Conservation (phyloP, 2,113 vertebrate genomes). For the Chionomys nivalis region DNA sequence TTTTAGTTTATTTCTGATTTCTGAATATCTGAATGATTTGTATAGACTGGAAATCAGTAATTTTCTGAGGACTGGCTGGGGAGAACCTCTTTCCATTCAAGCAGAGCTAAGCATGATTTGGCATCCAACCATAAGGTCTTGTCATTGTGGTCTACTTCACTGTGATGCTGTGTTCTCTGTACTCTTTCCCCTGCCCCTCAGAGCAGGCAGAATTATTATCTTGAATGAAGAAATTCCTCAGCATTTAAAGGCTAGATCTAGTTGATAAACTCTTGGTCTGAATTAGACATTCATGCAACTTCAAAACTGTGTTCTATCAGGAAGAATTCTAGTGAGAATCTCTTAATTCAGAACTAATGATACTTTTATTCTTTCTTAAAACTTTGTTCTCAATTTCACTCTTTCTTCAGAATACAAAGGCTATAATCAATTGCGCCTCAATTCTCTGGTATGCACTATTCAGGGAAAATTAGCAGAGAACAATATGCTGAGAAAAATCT, state of each 20-base stretch:
- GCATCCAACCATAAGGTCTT: background rate
- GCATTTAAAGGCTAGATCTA: background rate
- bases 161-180: background rate
- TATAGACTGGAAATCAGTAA: background rate
- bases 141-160: background rate
- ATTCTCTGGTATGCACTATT: conserved; percentile 35
- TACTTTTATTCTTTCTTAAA: conserved; percentile 19
- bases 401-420: conserved; percentile 21
- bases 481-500: conserved; percentile 67
- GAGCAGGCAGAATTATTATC: background rate
- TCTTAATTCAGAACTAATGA: background rate
- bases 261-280: conserved; percentile 32
- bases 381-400: conserved; percentile 24
- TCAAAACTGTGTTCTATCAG: conserved; percentile 13
- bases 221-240: background rate
- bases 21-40: background rate
- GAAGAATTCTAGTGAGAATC: background rate
- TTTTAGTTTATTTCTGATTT: background rate
- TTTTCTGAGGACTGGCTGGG: background rate
- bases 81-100: background rate
- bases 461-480: conserved; percentile 53
- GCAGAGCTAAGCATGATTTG: background rate
- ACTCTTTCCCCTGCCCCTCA: background rate
- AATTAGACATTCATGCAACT: conserved; percentile 23
- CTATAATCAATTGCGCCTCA: conserved; percentile 51